A percentile compares a stretch with the other conserved stretches of the same genome.
These are phyloP conservation scores for Drosophila subobscura DNA, from an alignment of 1,140 invertebrate genomes.

Conservation along the genomic window DNA sequence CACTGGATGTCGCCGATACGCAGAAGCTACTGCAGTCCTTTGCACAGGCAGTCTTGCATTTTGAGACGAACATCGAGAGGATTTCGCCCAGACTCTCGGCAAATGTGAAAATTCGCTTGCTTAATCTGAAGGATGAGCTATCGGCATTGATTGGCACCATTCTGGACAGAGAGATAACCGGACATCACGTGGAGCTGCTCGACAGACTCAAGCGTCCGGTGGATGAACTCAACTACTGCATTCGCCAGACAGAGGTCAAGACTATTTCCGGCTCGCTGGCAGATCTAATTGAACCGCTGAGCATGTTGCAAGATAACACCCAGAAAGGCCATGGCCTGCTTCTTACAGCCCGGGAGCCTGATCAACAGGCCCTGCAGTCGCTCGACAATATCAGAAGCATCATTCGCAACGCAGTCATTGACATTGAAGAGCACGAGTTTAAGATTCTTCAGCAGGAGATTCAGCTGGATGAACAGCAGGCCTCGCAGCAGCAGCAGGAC, in stretches of 20 bases:
- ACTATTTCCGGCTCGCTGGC: slow-evolving; percentile 72
- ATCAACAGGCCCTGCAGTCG: slow-evolving; percentile 55
- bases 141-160: slow-evolving; percentile 74
- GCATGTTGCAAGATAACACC: slow-evolving; percentile 63
- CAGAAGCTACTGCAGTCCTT: slow-evolving; percentile 79
- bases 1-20: slow-evolving; percentile 68
- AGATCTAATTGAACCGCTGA: slow-evolving; percentile 82
- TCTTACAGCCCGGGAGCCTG: slow-evolving; percentile 48
- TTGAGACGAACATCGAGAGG: slow-evolving; percentile 78
- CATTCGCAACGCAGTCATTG: slow-evolving; percentile 71
- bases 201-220: slow-evolving; percentile 73
- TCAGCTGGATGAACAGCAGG: slow-evolving; percentile 65
- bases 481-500: slow-evolving; percentile 65
- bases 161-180: slow-evolving; percentile 72
- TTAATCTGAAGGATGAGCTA: slow-evolving; percentile 72
- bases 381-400: slow-evolving; percentile 67
- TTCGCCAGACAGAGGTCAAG: slow-evolving; percentile 79
- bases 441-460: slow-evolving; percentile 77
- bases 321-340: slow-evolving; percentile 65
- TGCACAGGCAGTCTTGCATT: slow-evolving; percentile 78
- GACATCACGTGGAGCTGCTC: slow-evolving; percentile 69
- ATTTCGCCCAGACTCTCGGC: slow-evolving; percentile 54
- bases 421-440: slow-evolving; percentile 79
- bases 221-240: slow-evolving; percentile 82
- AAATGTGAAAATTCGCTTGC: slow-evolving; percentile 60